Conservation (phyloP, 2,888 invertebrate genomes). For the Argyresthia albistria region DNA sequence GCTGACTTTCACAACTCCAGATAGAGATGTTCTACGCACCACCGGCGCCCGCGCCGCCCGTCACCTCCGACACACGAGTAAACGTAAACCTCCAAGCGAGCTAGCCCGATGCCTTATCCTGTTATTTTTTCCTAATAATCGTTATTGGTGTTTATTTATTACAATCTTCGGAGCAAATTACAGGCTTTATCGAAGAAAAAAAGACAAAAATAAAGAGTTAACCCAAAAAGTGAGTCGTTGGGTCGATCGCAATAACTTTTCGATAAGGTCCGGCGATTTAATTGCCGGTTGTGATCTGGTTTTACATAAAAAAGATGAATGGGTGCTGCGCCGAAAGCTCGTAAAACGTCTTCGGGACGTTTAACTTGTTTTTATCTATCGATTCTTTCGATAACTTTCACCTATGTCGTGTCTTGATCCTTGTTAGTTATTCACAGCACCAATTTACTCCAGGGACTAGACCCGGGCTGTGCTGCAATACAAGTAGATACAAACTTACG, state of each 20-base stretch:
- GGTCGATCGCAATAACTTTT: slow-evolving; percentile 70
- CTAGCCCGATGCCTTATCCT: slow-evolving; percentile 42
- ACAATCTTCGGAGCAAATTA: slow-evolving; percentile 65
- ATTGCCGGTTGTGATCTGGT: slow-evolving; percentile 71
- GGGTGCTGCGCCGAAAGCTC: slow-evolving; percentile 50
- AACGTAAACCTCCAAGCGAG: slow-evolving; percentile 45
- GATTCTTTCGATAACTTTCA: slow-evolving; percentile 51
- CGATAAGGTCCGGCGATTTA: slow-evolving; percentile 70
- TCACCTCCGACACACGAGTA: slow-evolving; percentile 42
- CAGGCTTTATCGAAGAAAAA: slow-evolving; percentile 60
- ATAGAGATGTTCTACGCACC: slow-evolving; percentile 48
- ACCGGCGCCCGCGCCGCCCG: slow-evolving; percentile 19
- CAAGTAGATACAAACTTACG: slow-evolving; percentile 13
- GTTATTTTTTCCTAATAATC: slow-evolving; percentile 70
- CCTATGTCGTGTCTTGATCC: slow-evolving; percentile 40
- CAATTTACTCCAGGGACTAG: slow-evolving; percentile 35
- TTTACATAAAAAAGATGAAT: slow-evolving; percentile 71
- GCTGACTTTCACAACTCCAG: slow-evolving; percentile 58
- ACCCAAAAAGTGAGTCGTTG: slow-evolving; percentile 70
- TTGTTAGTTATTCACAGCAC: slow-evolving; percentile 49
- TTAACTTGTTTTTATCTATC: slow-evolving; percentile 43
- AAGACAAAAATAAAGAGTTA: slow-evolving; percentile 68
- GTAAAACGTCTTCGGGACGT: slow-evolving; percentile 54
- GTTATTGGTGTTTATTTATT: slow-evolving; percentile 73
- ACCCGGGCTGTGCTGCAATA: slow-evolving; percentile 52